phyloP scores from a whole-genome alignment of 2,113 vertebrate species.

The Mirounga angustirostris region DNA sequence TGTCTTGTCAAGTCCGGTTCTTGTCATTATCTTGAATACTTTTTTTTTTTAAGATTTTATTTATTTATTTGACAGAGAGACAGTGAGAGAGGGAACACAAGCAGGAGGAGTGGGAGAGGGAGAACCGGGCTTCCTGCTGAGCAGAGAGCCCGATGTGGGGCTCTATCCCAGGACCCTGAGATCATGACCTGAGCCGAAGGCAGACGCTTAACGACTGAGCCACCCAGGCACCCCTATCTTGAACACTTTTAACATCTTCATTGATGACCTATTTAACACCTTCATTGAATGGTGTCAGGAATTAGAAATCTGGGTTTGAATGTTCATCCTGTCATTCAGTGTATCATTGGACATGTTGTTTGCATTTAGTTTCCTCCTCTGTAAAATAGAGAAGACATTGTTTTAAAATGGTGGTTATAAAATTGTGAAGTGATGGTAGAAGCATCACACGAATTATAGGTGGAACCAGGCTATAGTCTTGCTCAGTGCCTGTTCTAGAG shows the following conservation, averaged over 20 bases:
- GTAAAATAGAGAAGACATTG: background rate
- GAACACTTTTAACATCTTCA: background rate
- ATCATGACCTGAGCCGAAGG: no score
- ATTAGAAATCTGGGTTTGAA: background rate
- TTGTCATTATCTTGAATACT: background rate
- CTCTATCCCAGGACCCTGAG: no score
- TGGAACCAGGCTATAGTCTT: background rate
- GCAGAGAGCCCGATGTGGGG: no score
- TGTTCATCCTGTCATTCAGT: background rate
- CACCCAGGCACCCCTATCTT: background rate
- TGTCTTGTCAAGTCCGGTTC: background rate
- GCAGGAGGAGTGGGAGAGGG: no score
- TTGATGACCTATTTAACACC: background rate
- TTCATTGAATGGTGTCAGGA: background rate
- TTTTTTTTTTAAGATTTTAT: background rate
- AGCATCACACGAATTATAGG: background rate
- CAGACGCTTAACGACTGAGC: no score
- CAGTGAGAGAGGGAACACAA: no score
- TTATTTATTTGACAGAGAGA: no score
- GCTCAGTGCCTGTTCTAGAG: background rate
- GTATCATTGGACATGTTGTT: background rate
- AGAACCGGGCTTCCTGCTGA: no score
- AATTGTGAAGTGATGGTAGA: background rate
- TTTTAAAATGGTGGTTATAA: background rate
- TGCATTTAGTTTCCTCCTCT: background rate